Base-by-base conservation (phyloP, 1,140 invertebrate genomes). In the Eurosta solidaginis region DNA sequence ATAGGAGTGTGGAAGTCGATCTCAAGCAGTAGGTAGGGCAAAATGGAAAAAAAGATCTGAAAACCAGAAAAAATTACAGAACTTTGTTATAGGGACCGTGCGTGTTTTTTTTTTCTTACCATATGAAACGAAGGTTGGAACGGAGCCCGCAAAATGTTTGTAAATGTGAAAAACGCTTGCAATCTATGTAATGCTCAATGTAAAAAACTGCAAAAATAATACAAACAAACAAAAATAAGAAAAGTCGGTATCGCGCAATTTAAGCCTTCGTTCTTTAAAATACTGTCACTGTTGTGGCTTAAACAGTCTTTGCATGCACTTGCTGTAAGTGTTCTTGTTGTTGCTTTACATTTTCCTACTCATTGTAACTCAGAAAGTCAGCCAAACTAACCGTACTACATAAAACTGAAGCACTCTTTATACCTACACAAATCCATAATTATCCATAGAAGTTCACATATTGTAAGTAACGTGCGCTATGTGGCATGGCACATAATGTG, bases 381-480 rank as follows among this genome's bases (percentile, higher is more conserved):
- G 25, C 52, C 10, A 59, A 25, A 59, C 59, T 40, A 25, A 22
- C 25, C 49, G 5, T 20, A 52, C 49, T 20, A 12, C 6, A 40
- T 40, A n/a, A 29, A 52, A 40, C 36, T 68, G 29, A 27, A 33
- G 52, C 27, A 22, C 50, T 25, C 50, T 10, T 10, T 22, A 12
- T 52, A 10, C 50, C 50, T 29, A 27, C 10, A 33, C 17, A 68
- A 68, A 68, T 29, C 59, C 17, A 68, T 59, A 59, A 59, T 59
- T 59, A 27, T 59, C 29, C 59, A 68, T n/a, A n/a, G n/a, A n/a
- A 59, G 52, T 33, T 59, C 52, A 59, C 52, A 29, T 59, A 27
- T 27, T 40, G 54, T 27, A 54, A 14, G 33, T 33, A 36, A n/a
- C 59, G n/a, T 40, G 33, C 17, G n/a, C 29, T 68, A 40, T 68